These are phyloP conservation scores for Ceratina calcarata DNA, from an alignment of 1,140 invertebrate genomes.

Conservation along the genomic window DNA sequence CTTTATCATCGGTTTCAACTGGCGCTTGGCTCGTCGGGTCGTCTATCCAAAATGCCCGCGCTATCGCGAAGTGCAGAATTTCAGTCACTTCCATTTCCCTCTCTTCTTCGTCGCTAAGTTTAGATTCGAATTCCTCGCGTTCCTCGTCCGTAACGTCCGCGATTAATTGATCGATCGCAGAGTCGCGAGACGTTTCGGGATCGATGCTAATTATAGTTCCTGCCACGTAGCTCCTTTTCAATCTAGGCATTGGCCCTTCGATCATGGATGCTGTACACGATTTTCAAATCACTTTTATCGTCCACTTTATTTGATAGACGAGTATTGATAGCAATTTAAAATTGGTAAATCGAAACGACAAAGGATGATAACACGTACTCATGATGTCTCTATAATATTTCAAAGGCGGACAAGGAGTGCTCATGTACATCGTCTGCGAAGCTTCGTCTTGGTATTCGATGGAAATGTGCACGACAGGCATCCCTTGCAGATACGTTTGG, in stretches of 20 bases:
- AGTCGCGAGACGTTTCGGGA: background rate
- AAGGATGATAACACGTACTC: conserved; percentile 40
- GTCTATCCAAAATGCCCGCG: conserved; percentile 57
- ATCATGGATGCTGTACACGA: conserved; percentile 40
- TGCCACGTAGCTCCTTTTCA: conserved; percentile 35
- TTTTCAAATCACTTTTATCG: no score
- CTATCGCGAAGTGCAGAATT: conserved; percentile 47
- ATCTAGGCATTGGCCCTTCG: conserved; percentile 33
- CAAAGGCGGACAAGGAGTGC: conserved; percentile 38
- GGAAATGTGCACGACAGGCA: conserved; percentile 52
- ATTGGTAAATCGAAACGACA: background rate
- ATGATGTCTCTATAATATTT: conserved; percentile 53
- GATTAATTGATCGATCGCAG: background rate
- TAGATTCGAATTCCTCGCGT: background rate
- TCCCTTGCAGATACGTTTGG: conserved; percentile 65
- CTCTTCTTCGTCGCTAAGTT: background rate
- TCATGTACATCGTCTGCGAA: conserved; percentile 64
- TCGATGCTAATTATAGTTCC: conserved; percentile 51
- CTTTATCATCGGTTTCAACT: conserved; percentile 4
- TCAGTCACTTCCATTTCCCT: conserved; percentile 16
- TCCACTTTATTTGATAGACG: no score
- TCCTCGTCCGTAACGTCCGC: background rate
- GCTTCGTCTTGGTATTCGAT: conserved; percentile 55
- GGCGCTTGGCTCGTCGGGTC: conserved; percentile 22
- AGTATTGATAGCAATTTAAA: background rate